Evolutionary conservation across 2,113 vertebrate species (phyloP).

Genomic region (Cairina moschata): DNA sequence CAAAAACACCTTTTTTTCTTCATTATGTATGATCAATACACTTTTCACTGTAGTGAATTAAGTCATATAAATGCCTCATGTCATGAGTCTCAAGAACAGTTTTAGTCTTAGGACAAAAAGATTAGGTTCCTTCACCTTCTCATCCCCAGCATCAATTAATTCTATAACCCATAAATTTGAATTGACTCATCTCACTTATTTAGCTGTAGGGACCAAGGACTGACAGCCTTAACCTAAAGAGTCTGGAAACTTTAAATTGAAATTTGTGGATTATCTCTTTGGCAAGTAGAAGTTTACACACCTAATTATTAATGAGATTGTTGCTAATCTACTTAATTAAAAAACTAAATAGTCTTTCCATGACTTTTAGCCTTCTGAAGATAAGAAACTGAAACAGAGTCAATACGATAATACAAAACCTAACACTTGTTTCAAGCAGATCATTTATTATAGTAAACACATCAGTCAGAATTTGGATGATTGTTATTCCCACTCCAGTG

Average conservation of each 20-base stretch:
- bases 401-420: conserved; percentile 7
- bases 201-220: neutral
- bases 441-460: conserved; percentile 39
- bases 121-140: neutral
- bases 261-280: neutral
- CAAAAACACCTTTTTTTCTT: neutral
- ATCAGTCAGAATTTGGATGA: neutral
- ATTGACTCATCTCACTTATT: neutral
- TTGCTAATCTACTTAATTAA: conserved; percentile 7
- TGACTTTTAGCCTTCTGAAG: conserved; percentile 36
- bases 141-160: neutral
- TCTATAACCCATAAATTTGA: neutral
- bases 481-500: neutral
- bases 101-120: neutral
- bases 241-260: neutral
- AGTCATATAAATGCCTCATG: neutral
- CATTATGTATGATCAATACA: neutral
- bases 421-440: conserved; percentile 24
- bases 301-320: conserved; percentile 34
- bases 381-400: conserved; percentile 3
- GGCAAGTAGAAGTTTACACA: conserved; percentile 1
- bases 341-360: conserved; percentile 30
- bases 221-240: neutral
- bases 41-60: neutral
- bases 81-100: neutral